Percentiles rank a stretch among this genome's conserved stretches.
These are phyloP conservation scores for Adineta ricciae DNA, from an alignment of 2,888 invertebrate genomes.

Conservation along the genomic window DNA sequence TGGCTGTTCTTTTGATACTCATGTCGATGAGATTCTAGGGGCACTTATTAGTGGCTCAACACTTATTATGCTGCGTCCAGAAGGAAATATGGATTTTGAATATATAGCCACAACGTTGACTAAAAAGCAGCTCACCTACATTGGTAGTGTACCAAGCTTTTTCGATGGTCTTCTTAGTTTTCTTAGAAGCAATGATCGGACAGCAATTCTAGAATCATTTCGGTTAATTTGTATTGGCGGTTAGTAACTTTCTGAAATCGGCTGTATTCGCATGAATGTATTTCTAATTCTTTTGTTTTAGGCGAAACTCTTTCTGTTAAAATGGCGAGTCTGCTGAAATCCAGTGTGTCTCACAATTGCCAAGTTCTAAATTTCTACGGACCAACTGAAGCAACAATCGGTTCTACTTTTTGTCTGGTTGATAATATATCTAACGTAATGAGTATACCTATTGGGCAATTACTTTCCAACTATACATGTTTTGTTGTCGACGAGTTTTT, in stretches of 20 bases:
- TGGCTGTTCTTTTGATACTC: background rate
- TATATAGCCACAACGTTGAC: background rate
- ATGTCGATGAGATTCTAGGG: background rate
- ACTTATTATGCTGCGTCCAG: background rate
- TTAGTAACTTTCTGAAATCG: no score
- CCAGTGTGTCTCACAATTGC: no score
- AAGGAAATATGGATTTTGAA: background rate
- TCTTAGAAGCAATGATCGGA: background rate
- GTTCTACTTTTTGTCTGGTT: background rate
- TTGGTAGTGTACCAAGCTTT: background rate
- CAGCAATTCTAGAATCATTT: no score
- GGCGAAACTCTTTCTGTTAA: no score
- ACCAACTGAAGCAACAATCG: background rate
- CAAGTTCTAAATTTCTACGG: background rate
- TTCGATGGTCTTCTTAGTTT: background rate
- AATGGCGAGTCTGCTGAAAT: no score
- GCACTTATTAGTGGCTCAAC: background rate
- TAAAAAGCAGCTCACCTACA: background rate
- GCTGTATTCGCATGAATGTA: no score
- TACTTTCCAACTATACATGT: background rate
- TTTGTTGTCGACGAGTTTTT: background rate
- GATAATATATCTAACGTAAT: no score
- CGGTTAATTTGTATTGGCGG: no score
- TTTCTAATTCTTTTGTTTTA: no score
- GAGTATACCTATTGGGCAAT: background rate